Evolutionary conservation across 2,888 invertebrate genomes (phyloP).

Genomic region (Melieria crassipennis): DNA sequence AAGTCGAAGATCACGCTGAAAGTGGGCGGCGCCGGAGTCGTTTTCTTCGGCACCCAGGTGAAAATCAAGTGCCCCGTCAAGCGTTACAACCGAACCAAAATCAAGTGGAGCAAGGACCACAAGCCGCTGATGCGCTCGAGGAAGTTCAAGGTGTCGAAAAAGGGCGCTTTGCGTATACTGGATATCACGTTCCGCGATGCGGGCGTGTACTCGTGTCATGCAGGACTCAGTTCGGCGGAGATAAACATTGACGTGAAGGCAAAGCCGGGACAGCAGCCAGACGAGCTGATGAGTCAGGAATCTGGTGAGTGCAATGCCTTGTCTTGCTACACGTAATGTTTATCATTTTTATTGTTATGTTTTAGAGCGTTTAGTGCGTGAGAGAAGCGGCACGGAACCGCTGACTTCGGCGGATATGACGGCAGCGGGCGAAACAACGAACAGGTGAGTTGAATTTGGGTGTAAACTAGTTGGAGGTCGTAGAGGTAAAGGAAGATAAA

Average conservation of each 20-base stretch:
- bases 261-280: constrained; percentile 81
- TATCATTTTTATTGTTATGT: constrained; percentile 5
- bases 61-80: constrained; percentile 95
- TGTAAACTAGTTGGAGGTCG: not conserved
- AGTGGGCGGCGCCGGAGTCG: constrained; percentile 89
- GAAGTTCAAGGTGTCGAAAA: constrained; percentile 88
- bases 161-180: constrained; percentile 88
- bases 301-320: constrained; percentile 53
- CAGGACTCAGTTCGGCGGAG: constrained; percentile 83
- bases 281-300: constrained; percentile 75
- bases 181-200: constrained; percentile 83
- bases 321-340: not conserved
- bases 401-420: constrained; percentile 65
- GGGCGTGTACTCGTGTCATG: constrained; percentile 87
- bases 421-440: constrained; percentile 51
- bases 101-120: constrained; percentile 90
- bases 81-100: constrained; percentile 80
- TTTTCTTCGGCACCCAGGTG: constrained; percentile 90
- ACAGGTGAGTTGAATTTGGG: constrained; percentile 53
- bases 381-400: constrained; percentile 63
- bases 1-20: constrained; percentile 85
- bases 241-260: constrained; percentile 83
- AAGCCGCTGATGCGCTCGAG: constrained; percentile 79
- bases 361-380: constrained; percentile 62
- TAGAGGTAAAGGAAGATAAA: no score